phyloP scores from a whole-genome alignment of 2,797 vertebrate genomes.

The Parotocinclus haroldoi region DNA sequence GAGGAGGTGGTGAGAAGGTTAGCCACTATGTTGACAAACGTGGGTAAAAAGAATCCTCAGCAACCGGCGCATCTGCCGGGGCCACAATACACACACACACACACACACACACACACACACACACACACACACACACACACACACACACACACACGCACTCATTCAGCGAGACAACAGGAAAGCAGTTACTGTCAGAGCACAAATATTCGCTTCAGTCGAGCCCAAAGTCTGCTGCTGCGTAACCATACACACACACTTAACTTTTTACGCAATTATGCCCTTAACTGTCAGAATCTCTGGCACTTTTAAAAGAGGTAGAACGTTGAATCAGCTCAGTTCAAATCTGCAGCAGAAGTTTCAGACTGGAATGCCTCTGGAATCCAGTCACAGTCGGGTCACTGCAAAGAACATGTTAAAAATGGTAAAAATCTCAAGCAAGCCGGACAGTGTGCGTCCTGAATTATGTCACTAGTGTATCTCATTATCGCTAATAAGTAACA shows the following conservation, averaged over 20 bases:
- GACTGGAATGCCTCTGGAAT: too few relatives aligned
- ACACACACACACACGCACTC: slow-evolving; percentile 1
- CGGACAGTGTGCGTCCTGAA: too few relatives aligned
- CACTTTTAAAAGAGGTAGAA: too few relatives aligned
- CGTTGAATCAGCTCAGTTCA: too few relatives aligned
- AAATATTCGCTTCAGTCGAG: slow-evolving; percentile 74
- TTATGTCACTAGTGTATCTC: too few relatives aligned
- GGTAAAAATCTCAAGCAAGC: too few relatives aligned
- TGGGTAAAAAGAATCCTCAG: slow-evolving; percentile 87
- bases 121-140: slow-evolving; percentile 3
- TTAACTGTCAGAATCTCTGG: too few relatives aligned
- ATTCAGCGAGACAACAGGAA: slow-evolving; percentile 33
- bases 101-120: slow-evolving; percentile 21
- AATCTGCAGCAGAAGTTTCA: too few relatives aligned
- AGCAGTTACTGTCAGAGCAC: slow-evolving; percentile 88
- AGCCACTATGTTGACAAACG: slow-evolving; percentile 88
- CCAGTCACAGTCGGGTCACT: too few relatives aligned
- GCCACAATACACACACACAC: slow-evolving; percentile 29
- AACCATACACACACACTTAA: slow-evolving; percentile 2
- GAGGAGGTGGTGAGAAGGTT: slow-evolving; percentile 99
- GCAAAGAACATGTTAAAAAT: too few relatives aligned
- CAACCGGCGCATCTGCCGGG: slow-evolving; percentile 88
- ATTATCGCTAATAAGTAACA: too few relatives aligned
- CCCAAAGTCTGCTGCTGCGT: slow-evolving; percentile 11
- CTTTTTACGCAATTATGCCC: not conserved